These are phyloP conservation scores for Ramphastos sulfuratus DNA, from an alignment of 2,113 vertebrate genomes.

Conservation along the genomic window DNA sequence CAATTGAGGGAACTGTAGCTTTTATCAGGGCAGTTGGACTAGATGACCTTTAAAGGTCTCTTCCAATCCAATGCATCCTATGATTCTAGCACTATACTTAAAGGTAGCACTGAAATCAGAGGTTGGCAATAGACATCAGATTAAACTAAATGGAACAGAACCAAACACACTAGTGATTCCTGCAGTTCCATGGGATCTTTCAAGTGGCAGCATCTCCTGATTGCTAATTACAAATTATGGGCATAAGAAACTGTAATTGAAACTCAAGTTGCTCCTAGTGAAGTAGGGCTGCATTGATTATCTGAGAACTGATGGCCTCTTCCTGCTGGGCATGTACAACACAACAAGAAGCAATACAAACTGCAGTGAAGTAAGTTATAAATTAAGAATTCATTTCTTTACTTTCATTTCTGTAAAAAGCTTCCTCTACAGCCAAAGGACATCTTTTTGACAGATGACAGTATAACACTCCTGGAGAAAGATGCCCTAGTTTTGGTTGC, in stretches of 20 bases:
- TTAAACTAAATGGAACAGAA: neutral
- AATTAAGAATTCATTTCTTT: neutral
- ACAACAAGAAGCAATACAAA: neutral
- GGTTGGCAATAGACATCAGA: neutral
- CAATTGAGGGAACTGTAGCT: neutral
- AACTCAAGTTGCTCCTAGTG: neutral
- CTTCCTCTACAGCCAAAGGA: neutral
- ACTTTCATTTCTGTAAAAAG: neutral
- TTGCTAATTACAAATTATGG: conserved; percentile 4
- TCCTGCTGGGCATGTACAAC: neutral
- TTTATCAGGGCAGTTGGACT: neutral
- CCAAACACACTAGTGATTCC: neutral
- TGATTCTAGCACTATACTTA: neutral
- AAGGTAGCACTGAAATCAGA: neutral
- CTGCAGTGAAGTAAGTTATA: neutral
- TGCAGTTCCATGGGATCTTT: neutral
- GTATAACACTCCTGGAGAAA: neutral
- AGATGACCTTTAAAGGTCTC: no score
- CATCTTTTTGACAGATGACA: neutral
- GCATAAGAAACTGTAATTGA: neutral
- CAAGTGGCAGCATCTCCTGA: neutral
- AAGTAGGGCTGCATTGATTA: neutral
- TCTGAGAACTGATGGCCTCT: neutral
- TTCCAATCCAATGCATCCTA: no score
- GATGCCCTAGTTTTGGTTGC: neutral